phyloP scores from a whole-genome alignment of 2,797 vertebrate genomes.

The Coranthus polyacanthus region DNA sequence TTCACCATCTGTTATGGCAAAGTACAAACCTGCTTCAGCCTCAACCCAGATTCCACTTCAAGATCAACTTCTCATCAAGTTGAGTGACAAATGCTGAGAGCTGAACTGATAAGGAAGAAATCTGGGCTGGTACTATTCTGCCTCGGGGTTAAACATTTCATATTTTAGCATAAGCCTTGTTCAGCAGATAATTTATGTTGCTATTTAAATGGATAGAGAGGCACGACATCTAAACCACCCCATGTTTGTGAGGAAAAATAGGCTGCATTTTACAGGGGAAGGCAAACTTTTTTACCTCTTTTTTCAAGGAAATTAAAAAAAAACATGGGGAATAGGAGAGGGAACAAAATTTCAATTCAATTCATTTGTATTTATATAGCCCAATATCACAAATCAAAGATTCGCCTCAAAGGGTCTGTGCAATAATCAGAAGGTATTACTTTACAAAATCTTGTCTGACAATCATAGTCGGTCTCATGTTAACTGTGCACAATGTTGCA shows the following conservation, averaged over 20 bases:
- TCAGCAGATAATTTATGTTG: background rate
- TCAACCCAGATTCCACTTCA: background rate
- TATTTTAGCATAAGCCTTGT: conserved; percentile 1
- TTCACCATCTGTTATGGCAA: background rate
- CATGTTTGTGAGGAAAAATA: too few relatives aligned
- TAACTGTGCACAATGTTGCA: conserved; percentile 15
- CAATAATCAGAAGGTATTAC: too few relatives aligned
- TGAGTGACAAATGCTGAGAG: conserved; percentile 9
- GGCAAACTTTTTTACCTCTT: background rate
- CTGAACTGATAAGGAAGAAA: background rate
- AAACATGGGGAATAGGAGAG: background rate
- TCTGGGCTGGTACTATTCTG: background rate
- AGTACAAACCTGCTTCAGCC: conserved; percentile 1
- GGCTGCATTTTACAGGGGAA: background rate
- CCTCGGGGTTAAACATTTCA: conserved; percentile 2
- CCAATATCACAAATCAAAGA: too few relatives aligned
- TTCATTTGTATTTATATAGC: too few relatives aligned
- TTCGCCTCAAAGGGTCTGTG: too few relatives aligned
- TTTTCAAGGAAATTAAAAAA: background rate
- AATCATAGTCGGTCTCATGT: conserved; percentile 15
- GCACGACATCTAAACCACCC: background rate
- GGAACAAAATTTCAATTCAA: too few relatives aligned
- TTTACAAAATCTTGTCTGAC: conserved; percentile 14
- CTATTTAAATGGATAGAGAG: conserved; percentile 1
- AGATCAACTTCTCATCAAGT: conserved; percentile 17